Percentiles rank a stretch among this genome's conserved stretches.
These are phyloP conservation scores for Cichlasoma orientale DNA, from an alignment of 2,797 vertebrate species.

Conservation along the genomic window DNA sequence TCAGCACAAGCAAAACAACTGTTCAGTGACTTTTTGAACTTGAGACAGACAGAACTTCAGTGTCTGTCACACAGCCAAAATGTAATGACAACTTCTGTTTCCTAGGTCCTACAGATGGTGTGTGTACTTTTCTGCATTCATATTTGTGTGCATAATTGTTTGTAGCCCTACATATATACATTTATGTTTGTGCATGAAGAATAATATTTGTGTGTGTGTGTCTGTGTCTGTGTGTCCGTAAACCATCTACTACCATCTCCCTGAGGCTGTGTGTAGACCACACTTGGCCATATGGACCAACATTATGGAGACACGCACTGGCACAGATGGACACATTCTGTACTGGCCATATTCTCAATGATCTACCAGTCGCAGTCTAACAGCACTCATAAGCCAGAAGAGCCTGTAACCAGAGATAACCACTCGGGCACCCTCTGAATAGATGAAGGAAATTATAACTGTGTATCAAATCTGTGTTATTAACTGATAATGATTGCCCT, in stretches of 20 bases:
- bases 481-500: neutral
- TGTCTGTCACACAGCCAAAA: slow-evolving; percentile 38
- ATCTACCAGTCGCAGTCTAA: slow-evolving; percentile 46
- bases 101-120: slow-evolving; percentile 37
- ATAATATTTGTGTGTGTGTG: neutral
- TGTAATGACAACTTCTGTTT: slow-evolving; percentile 51
- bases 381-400: slow-evolving; percentile 28
- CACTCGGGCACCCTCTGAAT: slow-evolving; percentile 7
- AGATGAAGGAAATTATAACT: neutral
- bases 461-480: neutral
- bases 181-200: slow-evolving; percentile 25
- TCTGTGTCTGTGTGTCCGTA: neutral
- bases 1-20: slow-evolving; percentile 3
- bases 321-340: slow-evolving; percentile 75
- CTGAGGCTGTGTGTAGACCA: slow-evolving; percentile 58
- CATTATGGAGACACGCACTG: slow-evolving; percentile 63
- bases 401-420: slow-evolving; percentile 16
- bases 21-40: slow-evolving; percentile 54
- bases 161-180: slow-evolving; percentile 18
- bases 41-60: slow-evolving; percentile 25
- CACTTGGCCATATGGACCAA: slow-evolving; percentile 71
- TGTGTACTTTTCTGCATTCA: slow-evolving; percentile 5
- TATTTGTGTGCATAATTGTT: slow-evolving; percentile 7
- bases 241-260: slow-evolving; percentile 33
- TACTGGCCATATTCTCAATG: slow-evolving; percentile 59